These are phyloP conservation scores for cat (Felis catus) DNA, from an alignment of 2,113 vertebrate species.

Conservation along the genomic window DNA sequence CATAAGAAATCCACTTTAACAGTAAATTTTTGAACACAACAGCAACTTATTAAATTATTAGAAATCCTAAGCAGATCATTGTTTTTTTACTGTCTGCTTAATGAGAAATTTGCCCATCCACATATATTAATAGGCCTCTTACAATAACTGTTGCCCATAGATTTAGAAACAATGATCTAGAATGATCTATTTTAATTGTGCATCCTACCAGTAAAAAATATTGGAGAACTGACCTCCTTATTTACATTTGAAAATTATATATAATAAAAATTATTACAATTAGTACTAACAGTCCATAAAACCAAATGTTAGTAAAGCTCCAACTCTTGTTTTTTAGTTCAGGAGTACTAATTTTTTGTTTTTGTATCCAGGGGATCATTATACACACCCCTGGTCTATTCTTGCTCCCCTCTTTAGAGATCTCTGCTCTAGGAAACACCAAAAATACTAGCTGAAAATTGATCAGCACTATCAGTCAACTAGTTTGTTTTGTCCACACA, in stretches of 20 bases:
- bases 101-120: background rate
- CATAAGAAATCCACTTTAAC: background rate
- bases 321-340: background rate
- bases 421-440: background rate
- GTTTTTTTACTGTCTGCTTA: background rate
- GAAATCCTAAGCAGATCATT: background rate
- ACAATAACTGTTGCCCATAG: background rate
- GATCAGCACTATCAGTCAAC: background rate
- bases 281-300: background rate
- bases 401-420: background rate
- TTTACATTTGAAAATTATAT: background rate
- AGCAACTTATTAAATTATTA: background rate
- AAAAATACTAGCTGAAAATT: background rate
- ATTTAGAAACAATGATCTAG: background rate
- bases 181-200: background rate
- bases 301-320: background rate
- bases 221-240: background rate
- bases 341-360: background rate
- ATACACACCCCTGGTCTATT: background rate
- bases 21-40: background rate
- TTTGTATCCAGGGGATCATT: background rate
- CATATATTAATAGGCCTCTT: background rate
- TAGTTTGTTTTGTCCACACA: constrained; percentile 15
- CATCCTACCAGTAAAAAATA: background rate
- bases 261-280: background rate